A percentile compares a stretch with the other conserved stretches of the same genome.
phyloP scores from a whole-genome alignment of 2,113 vertebrate genomes.

The Engystomops pustulosus region DNA sequence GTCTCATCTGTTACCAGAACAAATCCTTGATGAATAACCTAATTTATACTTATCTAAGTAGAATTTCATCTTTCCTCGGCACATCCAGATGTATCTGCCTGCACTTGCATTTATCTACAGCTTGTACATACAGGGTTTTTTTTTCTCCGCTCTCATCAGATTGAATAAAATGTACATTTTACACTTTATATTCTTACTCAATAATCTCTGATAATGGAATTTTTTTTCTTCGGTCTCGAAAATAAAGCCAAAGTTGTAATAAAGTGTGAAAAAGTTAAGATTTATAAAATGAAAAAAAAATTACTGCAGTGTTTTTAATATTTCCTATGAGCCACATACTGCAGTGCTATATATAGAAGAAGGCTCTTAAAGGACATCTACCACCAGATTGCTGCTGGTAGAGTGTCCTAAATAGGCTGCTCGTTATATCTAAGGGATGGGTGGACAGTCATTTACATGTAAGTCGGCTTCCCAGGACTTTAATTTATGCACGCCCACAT shows the following conservation, averaged over 20 bases:
- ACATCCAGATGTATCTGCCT: background rate
- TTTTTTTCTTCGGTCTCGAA: background rate
- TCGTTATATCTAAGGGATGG: too few relatives aligned
- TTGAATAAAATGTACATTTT: conserved; percentile 4
- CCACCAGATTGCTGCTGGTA: too few relatives aligned
- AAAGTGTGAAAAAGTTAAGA: background rate
- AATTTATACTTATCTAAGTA: conserved; percentile 32
- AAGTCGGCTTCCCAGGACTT: too few relatives aligned
- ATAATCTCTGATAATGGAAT: background rate
- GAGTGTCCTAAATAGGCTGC: too few relatives aligned
- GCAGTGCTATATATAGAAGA: background rate
- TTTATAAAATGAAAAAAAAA: background rate
- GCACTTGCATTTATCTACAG: background rate
- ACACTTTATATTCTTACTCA: background rate
- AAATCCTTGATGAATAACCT: conserved; percentile 5
- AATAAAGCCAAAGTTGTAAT: background rate
- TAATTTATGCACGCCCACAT: too few relatives aligned
- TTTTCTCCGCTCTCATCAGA: background rate
- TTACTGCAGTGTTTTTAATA: background rate
- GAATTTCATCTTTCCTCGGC: background rate
- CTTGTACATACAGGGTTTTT: background rate
- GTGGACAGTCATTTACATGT: too few relatives aligned
- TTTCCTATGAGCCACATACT: background rate
- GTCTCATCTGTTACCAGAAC: background rate
- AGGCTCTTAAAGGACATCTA: too few relatives aligned